Conservation (phyloP, 2,113 vertebrate species). For the Mugil cephalus region DNA sequence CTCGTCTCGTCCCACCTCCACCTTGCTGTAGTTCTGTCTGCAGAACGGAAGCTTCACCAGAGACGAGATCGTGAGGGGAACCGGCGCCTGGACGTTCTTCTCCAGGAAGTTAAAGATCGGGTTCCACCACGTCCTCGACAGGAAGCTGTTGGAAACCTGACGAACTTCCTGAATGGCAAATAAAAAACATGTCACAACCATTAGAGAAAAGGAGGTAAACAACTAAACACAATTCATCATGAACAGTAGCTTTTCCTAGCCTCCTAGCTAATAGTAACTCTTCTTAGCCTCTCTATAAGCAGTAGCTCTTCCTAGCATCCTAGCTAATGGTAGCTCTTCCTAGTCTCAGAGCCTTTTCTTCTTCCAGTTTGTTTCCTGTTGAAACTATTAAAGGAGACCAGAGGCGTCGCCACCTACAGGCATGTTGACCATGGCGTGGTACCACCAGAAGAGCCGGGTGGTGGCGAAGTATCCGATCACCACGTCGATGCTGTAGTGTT, state of each 20-base stretch:
- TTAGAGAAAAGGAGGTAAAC: too few relatives aligned
- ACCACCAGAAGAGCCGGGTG: constrained; percentile 94
- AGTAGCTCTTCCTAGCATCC: too few relatives aligned
- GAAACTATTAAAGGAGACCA: too few relatives aligned
- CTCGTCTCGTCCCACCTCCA: constrained; percentile 84
- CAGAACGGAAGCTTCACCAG: constrained; percentile 90
- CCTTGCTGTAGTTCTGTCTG: constrained; percentile 91
- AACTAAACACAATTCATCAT: too few relatives aligned
- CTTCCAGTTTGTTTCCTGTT: too few relatives aligned
- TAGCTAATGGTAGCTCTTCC: too few relatives aligned
- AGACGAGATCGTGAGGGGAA: constrained; percentile 91
- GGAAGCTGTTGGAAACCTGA: constrained; percentile 88
- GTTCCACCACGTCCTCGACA: constrained; percentile 94
- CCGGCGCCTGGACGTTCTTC: constrained; percentile 89
- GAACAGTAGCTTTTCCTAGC: too few relatives aligned
- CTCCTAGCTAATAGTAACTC: too few relatives aligned
- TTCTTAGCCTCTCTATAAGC: too few relatives aligned
- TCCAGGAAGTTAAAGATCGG: constrained; percentile 93
- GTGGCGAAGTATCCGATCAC: constrained; percentile 93
- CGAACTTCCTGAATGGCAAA: constrained; percentile 85
- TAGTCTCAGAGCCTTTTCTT: too few relatives aligned
- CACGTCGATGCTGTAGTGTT: constrained; percentile 96
- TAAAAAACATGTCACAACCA: too few relatives aligned
- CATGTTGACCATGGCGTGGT: constrained; percentile 95
- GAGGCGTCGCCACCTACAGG: constrained; percentile 80